phyloP scores from a whole-genome alignment of 2,888 invertebrate genomes.

The Heliconius sara region DNA sequence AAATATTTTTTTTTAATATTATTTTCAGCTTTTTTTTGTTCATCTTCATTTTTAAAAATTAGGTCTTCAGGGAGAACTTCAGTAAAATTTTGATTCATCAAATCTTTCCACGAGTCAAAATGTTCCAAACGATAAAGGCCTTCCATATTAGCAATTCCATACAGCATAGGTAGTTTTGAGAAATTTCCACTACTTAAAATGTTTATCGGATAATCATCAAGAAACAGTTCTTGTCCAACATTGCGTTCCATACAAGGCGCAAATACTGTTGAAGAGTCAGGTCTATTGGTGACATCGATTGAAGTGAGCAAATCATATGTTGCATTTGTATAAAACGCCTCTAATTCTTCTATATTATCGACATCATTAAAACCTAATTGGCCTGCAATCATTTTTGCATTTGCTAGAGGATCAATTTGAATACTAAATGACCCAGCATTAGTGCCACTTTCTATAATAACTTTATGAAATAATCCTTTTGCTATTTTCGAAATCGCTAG shows the following conservation, averaged over 20 bases:
- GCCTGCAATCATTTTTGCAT: slow-evolving; percentile 58
- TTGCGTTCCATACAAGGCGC: slow-evolving; percentile 58
- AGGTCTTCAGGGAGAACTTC: slow-evolving; percentile 63
- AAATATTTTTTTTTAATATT: slow-evolving; percentile 56
- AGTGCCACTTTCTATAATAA: slow-evolving; percentile 62
- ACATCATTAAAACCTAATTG: slow-evolving; percentile 53
- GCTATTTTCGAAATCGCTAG: slow-evolving; percentile 59
- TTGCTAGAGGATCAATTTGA: slow-evolving; percentile 61
- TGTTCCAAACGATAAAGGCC: slow-evolving; percentile 49
- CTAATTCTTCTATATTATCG: slow-evolving; percentile 57
- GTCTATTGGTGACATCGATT: slow-evolving; percentile 33
- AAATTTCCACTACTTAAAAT: slow-evolving; percentile 57
- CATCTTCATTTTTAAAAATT: slow-evolving; percentile 54
- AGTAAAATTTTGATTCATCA: slow-evolving; percentile 62
- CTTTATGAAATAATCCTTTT: slow-evolving; percentile 61
- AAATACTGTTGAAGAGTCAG: slow-evolving; percentile 50
- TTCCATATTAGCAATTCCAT: slow-evolving; percentile 61
- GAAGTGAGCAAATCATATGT: slow-evolving; percentile 53
- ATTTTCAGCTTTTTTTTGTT: slow-evolving; percentile 56
- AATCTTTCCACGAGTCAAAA: slow-evolving; percentile 55
- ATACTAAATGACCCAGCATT: slow-evolving; percentile 53
- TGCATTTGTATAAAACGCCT: slow-evolving; percentile 60
- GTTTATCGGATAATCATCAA: slow-evolving; percentile 57
- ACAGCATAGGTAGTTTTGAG: slow-evolving; percentile 57
- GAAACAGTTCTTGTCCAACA: slow-evolving; percentile 54